These are phyloP conservation scores for Boleophthalmus pectinirostris DNA, from an alignment of 2,113 vertebrate genomes.

Conservation along the genomic window DNA sequence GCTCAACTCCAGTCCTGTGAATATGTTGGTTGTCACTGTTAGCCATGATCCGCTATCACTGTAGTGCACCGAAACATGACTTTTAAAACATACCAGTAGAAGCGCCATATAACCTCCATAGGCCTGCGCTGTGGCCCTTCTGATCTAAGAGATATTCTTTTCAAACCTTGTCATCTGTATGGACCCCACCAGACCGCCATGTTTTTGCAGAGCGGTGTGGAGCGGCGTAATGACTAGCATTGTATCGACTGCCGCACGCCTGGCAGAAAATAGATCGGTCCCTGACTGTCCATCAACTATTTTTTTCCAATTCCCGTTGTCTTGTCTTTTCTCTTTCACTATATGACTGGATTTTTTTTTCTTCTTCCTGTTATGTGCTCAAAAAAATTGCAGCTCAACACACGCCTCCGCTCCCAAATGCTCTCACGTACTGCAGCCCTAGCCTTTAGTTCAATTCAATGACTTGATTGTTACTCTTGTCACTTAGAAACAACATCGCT, in stretches of 20 bases:
- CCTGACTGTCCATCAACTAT: constrained; percentile 56
- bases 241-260: constrained; percentile 52
- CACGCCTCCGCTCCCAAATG: constrained; percentile 31
- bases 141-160: constrained; percentile 59
- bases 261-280: constrained; percentile 66
- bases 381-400: constrained; percentile 32
- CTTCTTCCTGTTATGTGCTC: constrained; percentile 21
- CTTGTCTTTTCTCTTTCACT: constrained; percentile 11
- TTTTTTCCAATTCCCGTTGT: constrained; percentile 23
- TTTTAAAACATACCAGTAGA: constrained; percentile 37
- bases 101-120: constrained; percentile 18
- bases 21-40: constrained; percentile 11
- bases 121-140: constrained; percentile 29
- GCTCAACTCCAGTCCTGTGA: neutral
- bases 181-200: constrained; percentile 34
- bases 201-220: constrained; percentile 43
- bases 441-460: constrained; percentile 45
- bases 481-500: constrained; percentile 39
- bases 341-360: constrained; percentile 18
- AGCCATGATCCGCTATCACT: constrained; percentile 28
- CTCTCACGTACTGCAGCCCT: constrained; percentile 37
- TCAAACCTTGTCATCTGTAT: constrained; percentile 57
- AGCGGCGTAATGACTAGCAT: constrained; percentile 39
- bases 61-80: constrained; percentile 14
- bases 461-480: constrained; percentile 64